Evolutionary conservation across 1,140 invertebrate genomes (phyloP), one percentile per base, ranked within the genome.

Genomic region (Achatina immaculata): DNA sequence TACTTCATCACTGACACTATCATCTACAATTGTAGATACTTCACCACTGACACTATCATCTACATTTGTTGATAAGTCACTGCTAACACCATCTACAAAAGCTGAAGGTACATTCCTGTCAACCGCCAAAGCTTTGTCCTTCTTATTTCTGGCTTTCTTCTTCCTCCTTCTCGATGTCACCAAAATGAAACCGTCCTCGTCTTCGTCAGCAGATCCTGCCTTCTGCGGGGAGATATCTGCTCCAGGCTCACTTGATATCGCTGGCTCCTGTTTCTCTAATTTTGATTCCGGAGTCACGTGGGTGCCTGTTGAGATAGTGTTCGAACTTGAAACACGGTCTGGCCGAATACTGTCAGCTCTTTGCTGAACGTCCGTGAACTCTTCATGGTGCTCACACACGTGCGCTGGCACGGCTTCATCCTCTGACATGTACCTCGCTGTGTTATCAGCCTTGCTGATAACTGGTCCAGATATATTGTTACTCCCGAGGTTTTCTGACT

Each of bases 121-220:
- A 2, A 21, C 1, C 16, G 31, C 6, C 48, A 55, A 14, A 9
- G 21, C 19, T 55, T 75, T 9, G n/a, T 58, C 45, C 31, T 34
- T 51, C 31, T 75, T 55, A 9, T 36, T 75, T 74, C 14, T 74
- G 31, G 9, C 34, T 74, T 45, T 74, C 43, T 34, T 75, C 38
- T 77, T 77, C 38, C 40, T 72, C 28, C 34, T 77, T 28, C 31
- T 77, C 1, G 72, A 45, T 14, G 19, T 77, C 0, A 77, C 55
- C 51, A 45, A 31, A 36, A 43, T 42, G n/a, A 77, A 77, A 21
- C 74, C 74, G 11, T 77, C 74, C 11, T 42, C 28, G 6, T 62
- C 34, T 9, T 62, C 74, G 6, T 11, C 74, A 24, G n/a, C n/a
- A 19, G 45, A 45, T 51, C 7, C 72, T 36, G 43, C 43, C n/a